Percentiles rank a stretch among this genome's conserved stretches.
phyloP scores from a whole-genome alignment of 2,113 vertebrate species.

The Callithrix jacchus region DNA sequence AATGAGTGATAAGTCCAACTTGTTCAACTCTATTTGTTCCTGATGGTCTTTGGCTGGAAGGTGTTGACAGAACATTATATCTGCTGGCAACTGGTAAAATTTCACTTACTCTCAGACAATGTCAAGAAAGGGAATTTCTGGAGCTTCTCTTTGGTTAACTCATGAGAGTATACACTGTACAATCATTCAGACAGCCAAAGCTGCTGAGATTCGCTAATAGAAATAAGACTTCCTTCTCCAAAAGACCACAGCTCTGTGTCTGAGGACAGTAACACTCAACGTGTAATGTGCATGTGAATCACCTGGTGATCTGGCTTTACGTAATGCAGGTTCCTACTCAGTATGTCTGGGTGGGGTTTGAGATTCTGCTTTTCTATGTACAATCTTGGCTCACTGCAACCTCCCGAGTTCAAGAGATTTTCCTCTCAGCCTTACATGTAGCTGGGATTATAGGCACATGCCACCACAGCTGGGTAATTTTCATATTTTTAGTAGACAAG shows the following conservation, averaged over 20 bases:
- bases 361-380: background rate
- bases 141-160: background rate
- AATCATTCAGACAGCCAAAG: background rate
- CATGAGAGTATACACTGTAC: background rate
- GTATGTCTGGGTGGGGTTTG: background rate
- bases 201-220: background rate
- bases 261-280: background rate
- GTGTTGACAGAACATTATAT: background rate
- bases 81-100: background rate
- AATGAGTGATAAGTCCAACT: background rate
- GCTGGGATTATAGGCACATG: too few species aligned
- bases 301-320: background rate
- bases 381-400: too few species aligned
- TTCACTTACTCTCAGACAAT: background rate
- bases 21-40: background rate
- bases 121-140: background rate
- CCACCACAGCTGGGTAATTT: too few species aligned
- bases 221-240: background rate
- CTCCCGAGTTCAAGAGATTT: too few species aligned
- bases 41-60: background rate
- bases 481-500: too few species aligned
- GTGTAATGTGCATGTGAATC: background rate
- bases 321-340: background rate
- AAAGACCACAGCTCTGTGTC: background rate
- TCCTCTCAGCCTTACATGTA: too few species aligned